These are phyloP conservation scores for Macropodus opercularis DNA, from an alignment of 2,797 vertebrate genomes.

Conservation along the genomic window DNA sequence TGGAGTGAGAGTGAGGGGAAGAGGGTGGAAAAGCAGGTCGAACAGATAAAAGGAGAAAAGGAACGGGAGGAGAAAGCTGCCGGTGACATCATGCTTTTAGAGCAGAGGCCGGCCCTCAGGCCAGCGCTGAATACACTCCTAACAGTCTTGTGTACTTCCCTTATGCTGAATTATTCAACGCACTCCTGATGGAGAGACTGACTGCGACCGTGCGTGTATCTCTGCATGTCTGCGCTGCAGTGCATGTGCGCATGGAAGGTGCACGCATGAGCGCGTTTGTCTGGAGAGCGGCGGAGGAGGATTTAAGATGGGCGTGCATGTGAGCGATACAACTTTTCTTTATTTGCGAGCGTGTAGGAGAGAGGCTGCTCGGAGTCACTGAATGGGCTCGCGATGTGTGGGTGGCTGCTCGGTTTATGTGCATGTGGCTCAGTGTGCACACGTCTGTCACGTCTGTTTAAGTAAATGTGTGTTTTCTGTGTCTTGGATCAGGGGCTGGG, in stretches of 20 bases:
- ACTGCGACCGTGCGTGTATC: conserved; percentile 38
- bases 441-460: conserved; percentile 65
- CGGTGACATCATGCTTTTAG: conserved; percentile 80
- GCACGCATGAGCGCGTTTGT: conserved; percentile 52
- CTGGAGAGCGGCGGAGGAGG: conserved; percentile 37
- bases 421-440: too few relatives aligned
- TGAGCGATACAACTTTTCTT: conserved; percentile 56
- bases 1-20: conserved; percentile 14
- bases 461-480: conserved; percentile 48
- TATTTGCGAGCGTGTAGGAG: conserved; percentile 46
- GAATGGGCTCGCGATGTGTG: conserved; percentile 65
- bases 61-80: conserved; percentile 52
- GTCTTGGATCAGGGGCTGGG: conserved; percentile 37
- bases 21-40: background rate
- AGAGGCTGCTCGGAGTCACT: conserved; percentile 44
- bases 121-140: conserved; percentile 68
- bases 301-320: conserved; percentile 43
- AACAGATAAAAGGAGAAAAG: conserved; percentile 39
- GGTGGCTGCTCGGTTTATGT: conserved; percentile 56
- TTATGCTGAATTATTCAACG: conserved; percentile 76
- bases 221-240: conserved; percentile 24
- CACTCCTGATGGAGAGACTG: conserved; percentile 74
- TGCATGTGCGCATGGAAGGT: conserved; percentile 20
- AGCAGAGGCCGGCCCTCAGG: conserved; percentile 69
- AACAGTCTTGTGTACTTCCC: conserved; percentile 79